Conservation (phyloP, 2,888 invertebrate genomes). For the Gonocerus acuteangulatus region DNA sequence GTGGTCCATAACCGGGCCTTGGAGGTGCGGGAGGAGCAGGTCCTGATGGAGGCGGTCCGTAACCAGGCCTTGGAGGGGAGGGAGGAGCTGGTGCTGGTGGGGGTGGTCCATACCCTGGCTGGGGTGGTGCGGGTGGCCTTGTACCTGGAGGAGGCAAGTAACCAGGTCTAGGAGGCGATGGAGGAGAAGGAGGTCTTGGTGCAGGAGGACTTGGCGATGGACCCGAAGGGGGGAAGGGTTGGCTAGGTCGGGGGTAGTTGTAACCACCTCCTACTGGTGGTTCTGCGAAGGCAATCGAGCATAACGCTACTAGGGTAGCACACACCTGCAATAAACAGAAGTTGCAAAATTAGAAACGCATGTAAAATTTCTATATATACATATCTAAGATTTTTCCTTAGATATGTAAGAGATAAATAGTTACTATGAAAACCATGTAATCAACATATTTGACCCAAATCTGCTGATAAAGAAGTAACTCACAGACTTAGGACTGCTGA, state of each 20-base stretch:
- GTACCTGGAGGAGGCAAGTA: constrained; percentile 38
- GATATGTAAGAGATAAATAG: too few species aligned
- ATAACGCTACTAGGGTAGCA: constrained; percentile 12
- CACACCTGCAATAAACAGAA: constrained; percentile 7
- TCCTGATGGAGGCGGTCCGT: constrained; percentile 29
- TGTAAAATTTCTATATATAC: too few species aligned
- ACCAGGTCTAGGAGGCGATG: neutral
- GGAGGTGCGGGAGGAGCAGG: constrained; percentile 27
- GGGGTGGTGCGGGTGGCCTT: constrained; percentile 37
- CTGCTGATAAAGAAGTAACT: too few species aligned
- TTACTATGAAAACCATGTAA: too few species aligned
- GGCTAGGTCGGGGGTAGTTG: constrained; percentile 59
- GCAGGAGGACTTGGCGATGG: constrained; percentile 35
- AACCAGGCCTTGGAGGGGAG: constrained; percentile 31
- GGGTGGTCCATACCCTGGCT: constrained; percentile 37
- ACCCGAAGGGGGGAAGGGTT: constrained; percentile 46
- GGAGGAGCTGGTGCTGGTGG: constrained; percentile 28
- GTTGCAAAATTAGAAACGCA: too few species aligned
- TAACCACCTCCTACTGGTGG: constrained; percentile 44
- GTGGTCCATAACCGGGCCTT: constrained; percentile 31
- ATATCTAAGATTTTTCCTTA: too few species aligned
- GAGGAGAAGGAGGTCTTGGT: constrained; percentile 24
- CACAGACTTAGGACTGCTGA: too few species aligned
- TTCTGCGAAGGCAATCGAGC: constrained; percentile 31
- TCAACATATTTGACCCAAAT: too few species aligned